Conservation (phyloP, 2,797 vertebrate genomes). For the Melanotaenia trifasciata region DNA sequence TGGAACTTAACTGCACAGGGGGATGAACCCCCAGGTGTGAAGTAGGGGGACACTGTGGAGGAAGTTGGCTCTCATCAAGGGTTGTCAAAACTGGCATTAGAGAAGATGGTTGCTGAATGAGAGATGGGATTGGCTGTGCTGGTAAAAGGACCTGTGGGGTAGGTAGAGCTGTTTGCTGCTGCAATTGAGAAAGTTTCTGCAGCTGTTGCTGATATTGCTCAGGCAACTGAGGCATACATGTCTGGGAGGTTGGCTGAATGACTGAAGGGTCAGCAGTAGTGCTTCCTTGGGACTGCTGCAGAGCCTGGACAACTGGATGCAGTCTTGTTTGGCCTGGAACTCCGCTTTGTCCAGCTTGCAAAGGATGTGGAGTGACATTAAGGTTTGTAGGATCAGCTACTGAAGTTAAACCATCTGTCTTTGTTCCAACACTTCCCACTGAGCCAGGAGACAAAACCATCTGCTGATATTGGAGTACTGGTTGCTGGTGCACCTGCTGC, state of each 20-base stretch:
- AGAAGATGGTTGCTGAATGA: constrained; percentile 60
- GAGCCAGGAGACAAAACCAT: constrained; percentile 69
- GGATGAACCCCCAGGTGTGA: constrained; percentile 60
- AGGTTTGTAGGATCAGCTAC: constrained; percentile 57
- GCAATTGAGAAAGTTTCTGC: constrained; percentile 66
- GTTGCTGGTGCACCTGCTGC: constrained; percentile 63
- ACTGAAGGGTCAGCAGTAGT: constrained; percentile 54
- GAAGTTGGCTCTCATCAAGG: constrained; percentile 65
- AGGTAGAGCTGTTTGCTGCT: constrained; percentile 62
- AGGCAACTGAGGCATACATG: constrained; percentile 52
- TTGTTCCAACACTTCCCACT: constrained; percentile 53
- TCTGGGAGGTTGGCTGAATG: constrained; percentile 66
- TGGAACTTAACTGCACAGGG: constrained; percentile 52
- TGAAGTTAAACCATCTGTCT: constrained; percentile 47
- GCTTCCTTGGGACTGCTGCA: constrained; percentile 62
- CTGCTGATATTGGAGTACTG: constrained; percentile 76
- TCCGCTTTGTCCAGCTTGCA: constrained; percentile 64
- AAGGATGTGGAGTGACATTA: constrained; percentile 59
- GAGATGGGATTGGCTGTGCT: constrained; percentile 51
- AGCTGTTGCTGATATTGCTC: constrained; percentile 76
- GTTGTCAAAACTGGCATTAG: constrained; percentile 54
- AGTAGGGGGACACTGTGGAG: constrained; percentile 54
- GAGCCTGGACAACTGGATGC: constrained; percentile 57
- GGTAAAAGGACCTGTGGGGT: constrained; percentile 63
- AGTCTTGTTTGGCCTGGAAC: constrained; percentile 56